Conservation (phyloP, 2,113 vertebrate species). For the Solea senegalensis region DNA sequence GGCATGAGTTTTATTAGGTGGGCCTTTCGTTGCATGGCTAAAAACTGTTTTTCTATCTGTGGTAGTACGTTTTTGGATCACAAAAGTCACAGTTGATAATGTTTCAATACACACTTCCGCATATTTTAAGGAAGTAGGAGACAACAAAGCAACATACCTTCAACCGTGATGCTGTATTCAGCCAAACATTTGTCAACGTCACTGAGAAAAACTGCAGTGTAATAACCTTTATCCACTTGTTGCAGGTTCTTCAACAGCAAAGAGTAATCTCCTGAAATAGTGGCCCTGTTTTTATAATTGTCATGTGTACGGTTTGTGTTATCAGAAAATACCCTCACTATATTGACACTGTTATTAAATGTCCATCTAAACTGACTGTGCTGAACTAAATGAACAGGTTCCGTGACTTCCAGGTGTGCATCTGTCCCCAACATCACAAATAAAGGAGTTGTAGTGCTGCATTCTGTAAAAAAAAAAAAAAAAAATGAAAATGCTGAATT, state of each 20-base stretch:
- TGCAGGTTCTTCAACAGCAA: background rate
- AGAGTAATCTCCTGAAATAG: background rate
- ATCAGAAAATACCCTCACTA: background rate
- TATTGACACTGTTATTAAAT: background rate
- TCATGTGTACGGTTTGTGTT: rapidly evolving
- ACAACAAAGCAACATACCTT: constrained; percentile 21
- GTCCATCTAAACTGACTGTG: background rate
- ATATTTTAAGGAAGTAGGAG: no score
- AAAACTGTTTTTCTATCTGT: no score
- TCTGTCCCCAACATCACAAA: background rate
- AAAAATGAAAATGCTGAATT: background rate
- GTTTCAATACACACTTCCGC: background rate
- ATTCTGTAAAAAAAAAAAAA: background rate
- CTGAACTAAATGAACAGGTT: background rate
- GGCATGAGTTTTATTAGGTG: no score
- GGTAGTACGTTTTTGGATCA: no score
- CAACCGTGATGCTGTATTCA: background rate
- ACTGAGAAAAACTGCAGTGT: rapidly evolving
- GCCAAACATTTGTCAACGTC: rapidly evolving
- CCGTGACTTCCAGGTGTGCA: background rate
- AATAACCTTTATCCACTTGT: background rate
- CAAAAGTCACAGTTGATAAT: no score
- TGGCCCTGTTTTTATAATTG: background rate
- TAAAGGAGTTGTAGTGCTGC: background rate
- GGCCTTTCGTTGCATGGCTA: no score